phyloP scores from a whole-genome alignment of 2,113 vertebrate genomes.

The Ptilorrhoa leucosticta region DNA sequence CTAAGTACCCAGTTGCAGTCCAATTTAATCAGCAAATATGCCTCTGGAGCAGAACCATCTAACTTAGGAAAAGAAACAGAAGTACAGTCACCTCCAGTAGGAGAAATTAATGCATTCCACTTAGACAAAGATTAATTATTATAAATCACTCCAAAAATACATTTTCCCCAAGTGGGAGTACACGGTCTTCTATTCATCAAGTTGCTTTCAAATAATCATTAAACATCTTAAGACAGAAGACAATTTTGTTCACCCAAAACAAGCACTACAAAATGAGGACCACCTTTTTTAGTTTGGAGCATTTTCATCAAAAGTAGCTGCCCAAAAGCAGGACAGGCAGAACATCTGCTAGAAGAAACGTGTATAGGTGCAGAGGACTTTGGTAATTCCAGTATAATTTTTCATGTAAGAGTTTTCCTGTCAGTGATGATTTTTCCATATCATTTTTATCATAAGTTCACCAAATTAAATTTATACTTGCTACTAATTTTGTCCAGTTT shows the following conservation, averaged over 20 bases:
- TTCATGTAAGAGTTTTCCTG: background rate
- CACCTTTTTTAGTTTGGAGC: background rate
- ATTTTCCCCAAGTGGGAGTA: background rate
- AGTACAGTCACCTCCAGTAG: background rate
- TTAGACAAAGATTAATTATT: constrained; percentile 51
- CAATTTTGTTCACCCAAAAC: background rate
- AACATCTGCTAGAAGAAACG: background rate
- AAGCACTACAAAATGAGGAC: background rate
- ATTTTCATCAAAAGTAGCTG: background rate
- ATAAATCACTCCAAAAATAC: constrained; percentile 28
- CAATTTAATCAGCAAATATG: constrained; percentile 31
- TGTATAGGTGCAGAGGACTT: background rate
- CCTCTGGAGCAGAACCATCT: constrained; percentile 26
- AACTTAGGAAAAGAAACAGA: constrained; percentile 35
- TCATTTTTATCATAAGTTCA: background rate
- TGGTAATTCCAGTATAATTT: background rate
- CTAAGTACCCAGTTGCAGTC: background rate
- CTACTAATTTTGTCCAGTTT: background rate
- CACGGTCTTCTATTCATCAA: background rate
- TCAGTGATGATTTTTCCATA: background rate
- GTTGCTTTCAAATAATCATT: constrained; percentile 40
- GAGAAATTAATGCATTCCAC: constrained; percentile 45
- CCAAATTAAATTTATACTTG: background rate
- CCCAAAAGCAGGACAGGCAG: background rate
- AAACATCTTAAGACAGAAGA: background rate